Evolutionary conservation across 2,113 vertebrate genomes (phyloP).

Genomic region (Nematolebias whitei): DNA sequence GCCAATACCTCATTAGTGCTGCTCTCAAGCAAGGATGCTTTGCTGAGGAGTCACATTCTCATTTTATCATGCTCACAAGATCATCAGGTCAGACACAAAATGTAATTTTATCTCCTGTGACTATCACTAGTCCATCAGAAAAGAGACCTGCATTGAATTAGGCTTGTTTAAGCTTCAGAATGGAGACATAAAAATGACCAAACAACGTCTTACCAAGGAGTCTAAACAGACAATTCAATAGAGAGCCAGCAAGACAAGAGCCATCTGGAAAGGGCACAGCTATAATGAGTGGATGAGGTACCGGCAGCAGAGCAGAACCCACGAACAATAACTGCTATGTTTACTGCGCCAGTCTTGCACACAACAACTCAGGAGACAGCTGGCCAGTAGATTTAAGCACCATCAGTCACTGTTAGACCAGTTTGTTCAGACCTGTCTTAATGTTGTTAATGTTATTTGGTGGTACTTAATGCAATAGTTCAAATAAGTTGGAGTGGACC

Average conservation of each 20-base stretch:
- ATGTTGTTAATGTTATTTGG: not conserved
- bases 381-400: slow-evolving; percentile 8
- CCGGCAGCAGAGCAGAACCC: slow-evolving; percentile 54
- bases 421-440: slow-evolving; percentile 1
- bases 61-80: slow-evolving; percentile 23
- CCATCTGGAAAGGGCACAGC: slow-evolving; percentile 75
- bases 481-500: too few species aligned
- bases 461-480: too few species aligned
- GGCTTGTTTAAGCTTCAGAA: slow-evolving; percentile 40
- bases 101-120: slow-evolving; percentile 28
- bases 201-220: slow-evolving; percentile 50
- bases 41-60: slow-evolving; percentile 15
- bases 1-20: slow-evolving; percentile 51
- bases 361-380: slow-evolving; percentile 17
- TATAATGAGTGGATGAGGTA: slow-evolving; percentile 68
- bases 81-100: slow-evolving; percentile 12
- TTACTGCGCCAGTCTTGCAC: slow-evolving; percentile 47
- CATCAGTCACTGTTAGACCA: not conserved
- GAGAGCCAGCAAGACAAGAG: slow-evolving; percentile 51
- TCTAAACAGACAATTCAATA: slow-evolving; percentile 71
- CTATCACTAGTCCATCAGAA: slow-evolving; percentile 18
- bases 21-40: slow-evolving; percentile 37
- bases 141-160: slow-evolving; percentile 39
- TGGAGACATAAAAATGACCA: slow-evolving; percentile 49
- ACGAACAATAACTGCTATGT: slow-evolving; percentile 42